Base-by-base conservation (phyloP, 2,113 vertebrate genomes). In the Pampusana beccarii region DNA sequence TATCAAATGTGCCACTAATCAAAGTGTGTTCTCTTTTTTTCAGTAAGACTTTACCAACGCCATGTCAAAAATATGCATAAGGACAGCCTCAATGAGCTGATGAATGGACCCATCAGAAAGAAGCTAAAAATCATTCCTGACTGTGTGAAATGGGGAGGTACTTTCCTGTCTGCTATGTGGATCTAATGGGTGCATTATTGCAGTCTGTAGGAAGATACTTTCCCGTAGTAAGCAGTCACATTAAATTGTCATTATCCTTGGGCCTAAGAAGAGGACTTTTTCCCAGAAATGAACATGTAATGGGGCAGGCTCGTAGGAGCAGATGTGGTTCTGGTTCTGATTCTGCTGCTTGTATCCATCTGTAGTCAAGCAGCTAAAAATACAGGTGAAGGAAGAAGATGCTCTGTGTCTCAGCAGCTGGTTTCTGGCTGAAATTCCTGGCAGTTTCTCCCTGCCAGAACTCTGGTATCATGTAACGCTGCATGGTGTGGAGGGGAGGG, bases 111-210 rank as follows among this genome's bases (percentile, higher is more conserved):
- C 81, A 98, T 99, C 97, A 98, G 98, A 85, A 98, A 98, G 96
- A 99, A 99, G 92, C 98, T 99, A 81, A 98, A 83, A 88, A 98
- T 99, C 74, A 99, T 99, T 94, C 99, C 99, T 11, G 97, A 98
- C 69, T 98, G 97, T 31, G 98, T 99, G 91, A 98, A 97, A 66
- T 99, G 99, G 99, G 99, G 99, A 99, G 99, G 99, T 99, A 98
- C 44, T 65, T 66, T 34, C 10, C 44, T 72, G 40, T 42, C 57
- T 67, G 56, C 42, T 75, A 19, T 16, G 44, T 46, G 44, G 44
- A 19, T 46, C 44, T 46, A 46, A 46, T 46, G 44, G 19, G 44
- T 46, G 44, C 44, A 19, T 46, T 10, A 11, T 20, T 51, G 54
- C 17, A 71, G 61, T 17, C 69, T 79, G 23, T 51, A 60, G 79